phyloP scores from a whole-genome alignment of 2,888 invertebrate species.

The Cephus sareptanus region DNA sequence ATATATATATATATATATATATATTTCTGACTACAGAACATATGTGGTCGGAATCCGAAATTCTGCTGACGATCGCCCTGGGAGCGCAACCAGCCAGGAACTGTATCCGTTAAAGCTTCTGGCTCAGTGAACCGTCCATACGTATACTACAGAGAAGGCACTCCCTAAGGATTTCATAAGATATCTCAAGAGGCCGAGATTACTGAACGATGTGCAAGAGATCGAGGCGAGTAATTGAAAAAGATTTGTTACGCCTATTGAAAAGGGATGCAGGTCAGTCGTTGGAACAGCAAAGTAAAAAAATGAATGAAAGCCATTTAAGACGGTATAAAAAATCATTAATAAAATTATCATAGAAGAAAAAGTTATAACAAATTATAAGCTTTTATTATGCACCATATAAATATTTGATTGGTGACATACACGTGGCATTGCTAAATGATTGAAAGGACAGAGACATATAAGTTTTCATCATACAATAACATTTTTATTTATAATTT shows the following conservation, averaged over 20 bases:
- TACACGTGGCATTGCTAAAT: background rate
- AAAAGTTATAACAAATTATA: background rate
- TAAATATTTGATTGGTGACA: background rate
- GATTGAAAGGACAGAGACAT: background rate
- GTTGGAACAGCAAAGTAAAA: background rate
- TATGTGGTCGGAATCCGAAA: slow-evolving; percentile 58
- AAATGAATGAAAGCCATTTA: background rate
- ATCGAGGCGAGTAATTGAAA: slow-evolving; percentile 55
- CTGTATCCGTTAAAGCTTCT: slow-evolving; percentile 55
- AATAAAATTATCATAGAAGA: background rate
- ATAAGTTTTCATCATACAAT: slow-evolving; percentile 25
- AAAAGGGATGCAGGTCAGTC: background rate
- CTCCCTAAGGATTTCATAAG: slow-evolving; percentile 56
- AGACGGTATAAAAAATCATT: background rate
- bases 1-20: background rate
- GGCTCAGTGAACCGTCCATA: slow-evolving; percentile 54
- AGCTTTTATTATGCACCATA: background rate
- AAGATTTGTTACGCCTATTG: slow-evolving; percentile 43
- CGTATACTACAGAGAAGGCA: slow-evolving; percentile 38
- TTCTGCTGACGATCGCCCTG: slow-evolving; percentile 61
- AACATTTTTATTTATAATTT: slow-evolving; percentile 55
- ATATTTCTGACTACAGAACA: slow-evolving; percentile 27
- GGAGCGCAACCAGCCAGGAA: slow-evolving; percentile 38
- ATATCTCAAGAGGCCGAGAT: slow-evolving; percentile 48
- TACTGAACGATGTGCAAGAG: slow-evolving; percentile 44